Evolutionary conservation across 2,113 vertebrate genomes (phyloP), one percentile per base, ranked within the genome.

Genomic region (Mus spicilegus): DNA sequence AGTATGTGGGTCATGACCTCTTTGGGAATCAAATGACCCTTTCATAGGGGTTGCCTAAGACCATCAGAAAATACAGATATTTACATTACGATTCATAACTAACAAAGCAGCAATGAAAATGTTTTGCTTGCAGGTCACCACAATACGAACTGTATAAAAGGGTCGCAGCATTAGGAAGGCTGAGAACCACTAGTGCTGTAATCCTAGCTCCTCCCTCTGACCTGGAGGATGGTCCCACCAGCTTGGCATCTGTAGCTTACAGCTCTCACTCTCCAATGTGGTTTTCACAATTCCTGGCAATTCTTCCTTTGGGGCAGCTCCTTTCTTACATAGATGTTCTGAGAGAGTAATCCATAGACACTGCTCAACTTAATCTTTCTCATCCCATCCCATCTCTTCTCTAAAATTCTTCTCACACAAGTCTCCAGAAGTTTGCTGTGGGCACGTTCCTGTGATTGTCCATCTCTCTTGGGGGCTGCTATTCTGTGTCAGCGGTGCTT

Each of bases 301-400:
- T 72, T 13, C 72, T 76, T 89, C 42, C 54, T 30, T 78, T 42
- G 14, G 1, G 80, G 10, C 73, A 82, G 46, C 54, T 87, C 39
- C 58, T 80, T 73, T 65, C 46, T 72, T 85, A 69, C 46, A 89
- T 84, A 75, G 0, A 28, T 54, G 30, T 94, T 89, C 33, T 6
- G 39, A 63, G 84, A 58, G 42, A 93, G 46, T 65, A 7, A 77
- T 51, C 51, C n/a, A 8, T 51, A 82, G 58, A 51, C 4, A 1
- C n/a, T 36, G 42, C 30, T 58, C 42, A 86, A 12, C 54, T 96
- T 20, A 77, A 49, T 91, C 84, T 49, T 94, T 77, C 72, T 92
- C 24, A 61, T 39, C 69, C 51, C 36, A 42, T 87, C 75, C 51
- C 39, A 42, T 87, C 75, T 24, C 1, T 87, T 61, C n/a, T 61